phyloP scores from a whole-genome alignment of 2,113 vertebrate genomes.

The Rhea americana region DNA sequence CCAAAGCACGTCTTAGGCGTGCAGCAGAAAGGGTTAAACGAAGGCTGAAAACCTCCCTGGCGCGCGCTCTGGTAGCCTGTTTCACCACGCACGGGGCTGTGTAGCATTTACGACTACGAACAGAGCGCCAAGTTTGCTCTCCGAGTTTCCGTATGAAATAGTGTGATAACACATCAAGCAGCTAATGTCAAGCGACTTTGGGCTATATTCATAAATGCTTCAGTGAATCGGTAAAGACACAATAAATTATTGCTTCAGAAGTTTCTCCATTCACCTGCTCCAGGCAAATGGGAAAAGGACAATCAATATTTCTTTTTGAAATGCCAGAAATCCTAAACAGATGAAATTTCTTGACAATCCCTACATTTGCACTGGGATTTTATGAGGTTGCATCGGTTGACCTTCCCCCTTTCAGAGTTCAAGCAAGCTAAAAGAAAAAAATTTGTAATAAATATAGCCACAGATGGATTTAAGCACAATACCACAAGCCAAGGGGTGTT shows the following conservation, averaged over 20 bases:
- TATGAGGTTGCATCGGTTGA: conserved; percentile 30
- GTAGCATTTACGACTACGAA: conserved; percentile 2
- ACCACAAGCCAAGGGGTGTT: background rate
- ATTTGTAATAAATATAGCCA: conserved; percentile 26
- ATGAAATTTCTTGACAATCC: conserved; percentile 37
- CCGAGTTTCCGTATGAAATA: background rate
- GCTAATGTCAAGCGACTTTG: conserved; percentile 44
- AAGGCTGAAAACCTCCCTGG: background rate
- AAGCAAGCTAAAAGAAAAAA: background rate
- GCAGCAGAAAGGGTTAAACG: background rate
- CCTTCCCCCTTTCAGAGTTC: conserved; percentile 34
- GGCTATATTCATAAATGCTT: conserved; percentile 53
- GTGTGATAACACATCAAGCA: conserved; percentile 24
- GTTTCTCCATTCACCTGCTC: conserved; percentile 48
- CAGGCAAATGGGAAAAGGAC: conserved; percentile 52
- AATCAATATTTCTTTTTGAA: conserved; percentile 61
- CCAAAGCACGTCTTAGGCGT: no score
- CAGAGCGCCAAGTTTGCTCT: conserved; percentile 24
- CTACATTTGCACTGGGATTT: conserved; percentile 41
- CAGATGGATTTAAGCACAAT: background rate
- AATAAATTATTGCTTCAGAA: conserved; percentile 61
- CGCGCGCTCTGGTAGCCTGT: background rate
- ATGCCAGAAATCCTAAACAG: conserved; percentile 46
- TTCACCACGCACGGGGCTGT: background rate
- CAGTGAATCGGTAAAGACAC: conserved; percentile 43